Evolutionary conservation across 2,888 invertebrate genomes (phyloP).

Genomic region (Meandrusa payeni): DNA sequence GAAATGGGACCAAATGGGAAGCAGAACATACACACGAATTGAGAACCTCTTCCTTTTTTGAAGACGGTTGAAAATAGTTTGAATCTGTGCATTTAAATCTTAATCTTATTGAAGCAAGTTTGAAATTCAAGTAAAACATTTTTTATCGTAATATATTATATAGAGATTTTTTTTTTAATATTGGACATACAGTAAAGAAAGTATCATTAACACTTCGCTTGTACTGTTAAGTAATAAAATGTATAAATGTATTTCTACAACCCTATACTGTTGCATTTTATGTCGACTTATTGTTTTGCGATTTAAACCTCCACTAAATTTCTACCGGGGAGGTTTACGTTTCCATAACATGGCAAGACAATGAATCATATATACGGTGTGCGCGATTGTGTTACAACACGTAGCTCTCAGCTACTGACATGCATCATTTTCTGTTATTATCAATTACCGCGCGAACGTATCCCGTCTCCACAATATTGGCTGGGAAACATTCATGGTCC

Average conservation of each 20-base stretch:
- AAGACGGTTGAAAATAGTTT: no score
- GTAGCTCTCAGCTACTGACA: slow-evolving; percentile 73
- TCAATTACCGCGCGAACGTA: slow-evolving; percentile 64
- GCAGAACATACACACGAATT: no score
- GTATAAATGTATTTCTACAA: slow-evolving; percentile 2
- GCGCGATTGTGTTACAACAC: slow-evolving; percentile 52
- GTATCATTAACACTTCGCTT: slow-evolving; percentile 2
- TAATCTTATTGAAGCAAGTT: no score
- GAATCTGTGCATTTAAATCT: no score
- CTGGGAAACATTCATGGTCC: slow-evolving; percentile 47
- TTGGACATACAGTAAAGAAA: no score
- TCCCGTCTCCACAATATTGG: slow-evolving; percentile 45
- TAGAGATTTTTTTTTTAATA: no score
- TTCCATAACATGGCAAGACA: slow-evolving; percentile 37
- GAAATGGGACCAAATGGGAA: no score
- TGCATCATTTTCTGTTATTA: slow-evolving; percentile 75
- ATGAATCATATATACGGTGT: slow-evolving; percentile 40
- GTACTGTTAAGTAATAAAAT: slow-evolving; percentile 17
- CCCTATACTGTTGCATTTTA: slow-evolving; percentile 4
- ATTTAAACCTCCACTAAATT: slow-evolving; percentile 12
- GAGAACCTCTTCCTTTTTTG: no score
- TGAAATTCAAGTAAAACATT: no score
- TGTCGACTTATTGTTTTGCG: neutral
- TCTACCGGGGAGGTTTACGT: slow-evolving; percentile 19
- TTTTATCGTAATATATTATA: no score